phyloP scores from a whole-genome alignment of 1,140 invertebrate genomes.

The Drosophila santomea region DNA sequence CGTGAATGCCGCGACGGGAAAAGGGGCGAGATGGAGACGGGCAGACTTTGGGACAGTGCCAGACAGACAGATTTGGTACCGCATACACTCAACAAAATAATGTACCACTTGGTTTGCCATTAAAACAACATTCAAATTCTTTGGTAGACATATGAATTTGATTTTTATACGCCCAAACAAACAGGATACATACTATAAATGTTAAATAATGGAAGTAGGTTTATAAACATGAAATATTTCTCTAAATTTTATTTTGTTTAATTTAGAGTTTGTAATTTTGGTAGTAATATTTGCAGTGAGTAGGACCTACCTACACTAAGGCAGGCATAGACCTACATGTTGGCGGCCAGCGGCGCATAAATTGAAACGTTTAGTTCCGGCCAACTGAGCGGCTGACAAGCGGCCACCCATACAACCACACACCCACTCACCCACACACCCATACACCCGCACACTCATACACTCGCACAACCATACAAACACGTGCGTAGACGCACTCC shows the following conservation, averaged over 20 bases:
- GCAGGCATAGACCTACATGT: slow-evolving; percentile 10
- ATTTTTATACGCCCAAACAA: not conserved
- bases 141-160: not conserved
- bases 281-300: not conserved
- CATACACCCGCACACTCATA: not conserved
- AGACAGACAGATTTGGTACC: slow-evolving; percentile 26
- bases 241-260: too few species aligned
- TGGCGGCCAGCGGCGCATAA: slow-evolving; percentile 52
- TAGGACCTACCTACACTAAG: not conserved
- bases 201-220: too few species aligned
- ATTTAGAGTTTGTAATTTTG: too few species aligned
- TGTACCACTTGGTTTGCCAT: not conserved
- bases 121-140: not conserved
- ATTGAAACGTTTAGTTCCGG: slow-evolving; percentile 79
- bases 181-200: too few species aligned
- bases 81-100: not conserved
- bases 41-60: slow-evolving; percentile 25
- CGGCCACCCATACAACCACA: not conserved
- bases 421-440: not conserved
- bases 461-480: not conserved
- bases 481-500: slow-evolving; percentile 21
- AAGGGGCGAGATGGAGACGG: slow-evolving; percentile 1
- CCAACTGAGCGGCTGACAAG: slow-evolving; percentile 66
- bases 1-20: slow-evolving; percentile 23
- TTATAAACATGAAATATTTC: too few species aligned